Evolutionary conservation across 2,888 invertebrate genomes (phyloP).

Genomic region (Selenia dentaria): DNA sequence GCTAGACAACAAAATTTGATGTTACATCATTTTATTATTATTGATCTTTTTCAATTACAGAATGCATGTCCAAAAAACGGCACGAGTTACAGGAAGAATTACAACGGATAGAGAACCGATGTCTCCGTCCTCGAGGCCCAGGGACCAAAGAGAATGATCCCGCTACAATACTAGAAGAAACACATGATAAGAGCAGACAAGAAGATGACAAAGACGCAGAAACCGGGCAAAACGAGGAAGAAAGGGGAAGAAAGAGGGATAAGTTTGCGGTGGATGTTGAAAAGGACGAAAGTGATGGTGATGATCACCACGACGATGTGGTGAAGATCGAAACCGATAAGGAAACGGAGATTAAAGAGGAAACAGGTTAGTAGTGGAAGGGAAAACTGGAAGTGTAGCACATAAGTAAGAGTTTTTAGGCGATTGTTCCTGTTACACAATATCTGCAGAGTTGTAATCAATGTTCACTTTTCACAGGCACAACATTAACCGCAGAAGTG

Average conservation of each 20-base stretch:
- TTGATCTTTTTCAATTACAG: slow-evolving; percentile 60
- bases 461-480: no score
- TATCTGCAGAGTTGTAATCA: no score
- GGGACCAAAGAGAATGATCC: slow-evolving; percentile 66
- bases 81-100: slow-evolving; percentile 87
- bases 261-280: slow-evolving; percentile 73
- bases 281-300: slow-evolving; percentile 76
- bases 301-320: slow-evolving; percentile 56
- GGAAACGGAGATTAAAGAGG: slow-evolving; percentile 13
- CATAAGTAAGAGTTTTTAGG: no score
- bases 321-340: slow-evolving; percentile 19
- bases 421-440: no score
- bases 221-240: slow-evolving; percentile 20
- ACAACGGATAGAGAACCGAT: slow-evolving; percentile 85
- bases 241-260: slow-evolving; percentile 54
- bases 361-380: slow-evolving; percentile 1
- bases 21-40: no score
- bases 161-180: slow-evolving; percentile 46
- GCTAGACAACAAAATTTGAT: no score
- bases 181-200: slow-evolving; percentile 35
- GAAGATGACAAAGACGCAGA: slow-evolving; percentile 3
- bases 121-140: slow-evolving; percentile 58
- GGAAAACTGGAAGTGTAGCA: no score
- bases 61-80: slow-evolving; percentile 86
- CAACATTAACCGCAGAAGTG: slow-evolving; percentile 34